Percentiles rank a stretch among this genome's conserved stretches.
These are phyloP conservation scores for Condylostylus longicornis DNA, from an alignment of 1,140 invertebrate species.

Conservation along the genomic window DNA sequence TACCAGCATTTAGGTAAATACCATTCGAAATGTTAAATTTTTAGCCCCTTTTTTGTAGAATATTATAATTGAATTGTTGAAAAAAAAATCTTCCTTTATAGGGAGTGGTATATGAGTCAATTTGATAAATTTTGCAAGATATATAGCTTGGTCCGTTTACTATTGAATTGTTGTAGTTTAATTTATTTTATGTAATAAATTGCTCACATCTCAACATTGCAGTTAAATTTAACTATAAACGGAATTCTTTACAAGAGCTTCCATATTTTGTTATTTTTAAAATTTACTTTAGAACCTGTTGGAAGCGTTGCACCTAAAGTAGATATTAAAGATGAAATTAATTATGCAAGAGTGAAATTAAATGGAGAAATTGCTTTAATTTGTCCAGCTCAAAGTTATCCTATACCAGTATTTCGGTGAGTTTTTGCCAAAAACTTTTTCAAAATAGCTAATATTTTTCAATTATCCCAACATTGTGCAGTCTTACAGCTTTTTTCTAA, in stretches of 20 bases:
- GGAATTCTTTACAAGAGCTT: too few species aligned
- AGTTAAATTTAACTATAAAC: too few species aligned
- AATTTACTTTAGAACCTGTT: conserved; percentile 43
- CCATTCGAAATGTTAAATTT: too few species aligned
- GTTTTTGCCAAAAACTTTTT: not conserved
- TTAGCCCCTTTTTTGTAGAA: too few species aligned
- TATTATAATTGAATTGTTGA: too few species aligned
- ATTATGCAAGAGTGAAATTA: conserved; percentile 19
- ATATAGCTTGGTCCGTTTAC: too few species aligned
- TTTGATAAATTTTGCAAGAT: too few species aligned
- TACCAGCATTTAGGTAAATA: conserved; percentile 48
- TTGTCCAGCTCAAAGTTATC: conserved; percentile 49
- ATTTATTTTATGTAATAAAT: too few species aligned
- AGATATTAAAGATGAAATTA: conserved; percentile 28
- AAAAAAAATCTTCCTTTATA: too few species aligned
- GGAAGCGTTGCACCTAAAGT: conserved; percentile 52
- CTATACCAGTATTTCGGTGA: conserved; percentile 44
- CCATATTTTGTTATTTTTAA: conserved; percentile 30
- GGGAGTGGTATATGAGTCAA: too few species aligned
- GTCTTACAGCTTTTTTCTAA: not conserved
- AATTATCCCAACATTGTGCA: not conserved
- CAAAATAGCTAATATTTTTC: not conserved
- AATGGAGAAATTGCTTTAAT: conserved; percentile 37
- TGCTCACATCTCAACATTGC: too few species aligned
- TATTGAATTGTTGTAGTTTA: too few species aligned